Conservation (phyloP, 2,797 vertebrate species). For the Halcyon badia region DNA sequence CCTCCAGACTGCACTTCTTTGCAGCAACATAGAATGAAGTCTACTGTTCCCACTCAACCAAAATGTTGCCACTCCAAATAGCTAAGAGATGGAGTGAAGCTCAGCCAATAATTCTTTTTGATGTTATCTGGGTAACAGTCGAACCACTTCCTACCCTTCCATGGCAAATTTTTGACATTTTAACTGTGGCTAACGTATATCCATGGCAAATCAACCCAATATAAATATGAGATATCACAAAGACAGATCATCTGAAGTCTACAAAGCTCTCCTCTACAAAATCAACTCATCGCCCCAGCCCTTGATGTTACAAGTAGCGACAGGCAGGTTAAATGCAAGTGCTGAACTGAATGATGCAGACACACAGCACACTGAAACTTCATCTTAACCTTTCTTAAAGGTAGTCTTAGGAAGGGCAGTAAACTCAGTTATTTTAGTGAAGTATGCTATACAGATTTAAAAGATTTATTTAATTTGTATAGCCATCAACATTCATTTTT, state of each 20-base stretch:
- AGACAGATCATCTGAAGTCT: not conserved
- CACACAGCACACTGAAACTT: not conserved
- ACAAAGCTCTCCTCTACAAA: not conserved
- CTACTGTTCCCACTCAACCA: not conserved
- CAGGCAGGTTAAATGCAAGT: not conserved
- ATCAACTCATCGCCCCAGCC: not conserved
- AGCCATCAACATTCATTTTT: slow-evolving; percentile 51
- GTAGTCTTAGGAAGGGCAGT: not conserved
- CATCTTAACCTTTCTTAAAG: not conserved
- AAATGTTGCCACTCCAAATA: rapidly evolving
- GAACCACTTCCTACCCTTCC: not conserved
- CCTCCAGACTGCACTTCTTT: not conserved
- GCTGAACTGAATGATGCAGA: slow-evolving; percentile 6
- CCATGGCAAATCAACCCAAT: not conserved
- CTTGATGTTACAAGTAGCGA: not conserved
- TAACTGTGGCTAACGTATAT: slow-evolving; percentile 12
- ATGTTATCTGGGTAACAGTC: not conserved
- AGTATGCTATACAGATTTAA: slow-evolving; percentile 11
- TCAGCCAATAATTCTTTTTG: not conserved
- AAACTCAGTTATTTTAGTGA: not conserved
- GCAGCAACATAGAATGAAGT: not conserved
- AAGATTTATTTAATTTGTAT: slow-evolving; percentile 56
- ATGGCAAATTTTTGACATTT: not conserved
- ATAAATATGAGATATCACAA: not conserved
- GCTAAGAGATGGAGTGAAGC: not conserved